These are phyloP conservation scores for Nasonia giraulti DNA, from an alignment of 1,140 invertebrate species.

Conservation along the genomic window DNA sequence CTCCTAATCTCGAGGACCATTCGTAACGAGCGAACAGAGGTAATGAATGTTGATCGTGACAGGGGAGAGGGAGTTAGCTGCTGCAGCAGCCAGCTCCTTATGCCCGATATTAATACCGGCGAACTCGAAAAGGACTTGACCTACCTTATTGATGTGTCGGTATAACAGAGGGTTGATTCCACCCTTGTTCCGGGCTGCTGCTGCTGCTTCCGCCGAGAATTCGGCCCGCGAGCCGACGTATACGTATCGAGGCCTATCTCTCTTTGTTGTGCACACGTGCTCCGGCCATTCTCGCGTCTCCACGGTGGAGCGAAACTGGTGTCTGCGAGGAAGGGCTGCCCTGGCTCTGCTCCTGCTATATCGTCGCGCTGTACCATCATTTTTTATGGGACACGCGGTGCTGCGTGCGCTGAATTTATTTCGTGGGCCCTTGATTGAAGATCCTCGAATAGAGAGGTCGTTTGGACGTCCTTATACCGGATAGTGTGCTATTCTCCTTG, in stretches of 20 bases:
- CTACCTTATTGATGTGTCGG: constrained; percentile 6
- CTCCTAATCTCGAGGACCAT: not conserved
- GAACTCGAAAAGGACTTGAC: constrained; percentile 32
- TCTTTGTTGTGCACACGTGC: constrained; percentile 19
- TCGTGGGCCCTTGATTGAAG: constrained; percentile 9
- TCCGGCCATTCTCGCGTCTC: not conserved
- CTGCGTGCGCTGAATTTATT: constrained; percentile 43
- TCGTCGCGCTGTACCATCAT: not conserved
- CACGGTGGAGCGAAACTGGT: not conserved
- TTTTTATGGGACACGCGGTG: constrained; percentile 34
- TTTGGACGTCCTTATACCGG: not conserved
- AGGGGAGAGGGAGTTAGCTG: not conserved
- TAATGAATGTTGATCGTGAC: constrained; percentile 35
- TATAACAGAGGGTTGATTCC: too few relatives aligned
- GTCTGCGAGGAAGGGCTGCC: not conserved
- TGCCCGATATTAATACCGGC: constrained; percentile 24
- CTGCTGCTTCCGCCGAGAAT: not conserved
- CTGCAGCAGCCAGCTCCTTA: not conserved
- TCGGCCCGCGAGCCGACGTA: not conserved
- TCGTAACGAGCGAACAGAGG: constrained; percentile 28
- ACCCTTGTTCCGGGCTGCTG: too few relatives aligned
- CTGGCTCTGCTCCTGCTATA: not conserved
- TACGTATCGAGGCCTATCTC: constrained; percentile 31
- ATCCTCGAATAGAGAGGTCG: constrained; percentile 28
- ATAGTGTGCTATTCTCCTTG: not conserved